Evolutionary conservation across 2,113 vertebrate species (phyloP).

Genomic region (Tor tambroides): DNA sequence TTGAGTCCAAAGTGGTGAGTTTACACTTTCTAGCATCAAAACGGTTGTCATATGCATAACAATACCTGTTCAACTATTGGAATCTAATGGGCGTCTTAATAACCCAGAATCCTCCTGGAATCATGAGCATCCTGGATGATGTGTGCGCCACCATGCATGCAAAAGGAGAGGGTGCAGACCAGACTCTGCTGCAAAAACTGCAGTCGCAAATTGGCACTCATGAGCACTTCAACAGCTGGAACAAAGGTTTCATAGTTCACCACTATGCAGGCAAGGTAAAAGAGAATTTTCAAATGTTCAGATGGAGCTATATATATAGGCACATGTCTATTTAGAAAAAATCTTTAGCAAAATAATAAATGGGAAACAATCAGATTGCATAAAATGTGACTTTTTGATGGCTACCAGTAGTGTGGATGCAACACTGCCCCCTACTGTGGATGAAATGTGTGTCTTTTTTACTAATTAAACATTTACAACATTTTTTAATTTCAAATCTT

Average conservation of each 20-base stretch:
- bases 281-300: background rate
- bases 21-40: background rate
- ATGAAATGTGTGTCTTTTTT: background rate
- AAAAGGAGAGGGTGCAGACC: conserved; percentile 84
- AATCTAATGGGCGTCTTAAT: background rate
- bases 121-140: conserved; percentile 84
- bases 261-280: conserved; percentile 84
- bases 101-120: conserved; percentile 78
- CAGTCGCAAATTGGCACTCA: conserved; percentile 78
- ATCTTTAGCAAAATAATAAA: background rate
- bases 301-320: background rate
- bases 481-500: background rate
- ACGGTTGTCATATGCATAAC: background rate
- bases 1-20: conserved; percentile 85
- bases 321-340: background rate
- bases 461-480: background rate
- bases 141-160: conserved; percentile 87
- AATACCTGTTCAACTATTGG: background rate
- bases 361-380: background rate
- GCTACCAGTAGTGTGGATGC: background rate
- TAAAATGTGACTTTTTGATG: background rate
- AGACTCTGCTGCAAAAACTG: conserved; percentile 83
- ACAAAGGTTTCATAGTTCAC: conserved; percentile 81
- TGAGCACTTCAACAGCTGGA: conserved; percentile 87
- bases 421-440: background rate